Percentiles rank a stretch among this genome's conserved stretches.
Conservation (phyloP, 2,888 invertebrate genomes). For the Achlya flavicornis region DNA sequence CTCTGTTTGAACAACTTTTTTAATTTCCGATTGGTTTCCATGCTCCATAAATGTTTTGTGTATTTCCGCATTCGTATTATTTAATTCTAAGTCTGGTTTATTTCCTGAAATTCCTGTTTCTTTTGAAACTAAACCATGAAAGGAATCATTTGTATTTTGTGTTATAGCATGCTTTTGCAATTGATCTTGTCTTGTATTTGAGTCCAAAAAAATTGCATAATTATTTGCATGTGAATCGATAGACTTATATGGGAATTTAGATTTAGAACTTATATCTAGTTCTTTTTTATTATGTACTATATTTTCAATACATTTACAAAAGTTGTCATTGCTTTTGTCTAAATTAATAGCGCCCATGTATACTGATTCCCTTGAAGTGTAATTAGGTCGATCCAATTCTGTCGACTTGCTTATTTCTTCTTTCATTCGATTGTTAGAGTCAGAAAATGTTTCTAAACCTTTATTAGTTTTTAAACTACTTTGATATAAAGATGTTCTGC, state of each 20-base stretch:
- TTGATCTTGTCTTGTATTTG: constrained; percentile 19
- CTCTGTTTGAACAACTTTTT: constrained; percentile 30
- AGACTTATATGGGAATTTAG: constrained; percentile 35
- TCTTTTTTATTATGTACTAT: constrained; percentile 18
- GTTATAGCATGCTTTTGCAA: constrained; percentile 18
- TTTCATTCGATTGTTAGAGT: background rate
- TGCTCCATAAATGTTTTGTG: constrained; percentile 18
- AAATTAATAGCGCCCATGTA: constrained; percentile 66
- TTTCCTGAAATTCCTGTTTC: constrained; percentile 14
- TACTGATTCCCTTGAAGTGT: constrained; percentile 53
- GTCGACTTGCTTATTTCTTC: background rate
- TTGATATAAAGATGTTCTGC: background rate
- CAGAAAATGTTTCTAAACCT: background rate
- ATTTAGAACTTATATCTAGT: constrained; percentile 18
- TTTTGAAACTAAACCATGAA: background rate
- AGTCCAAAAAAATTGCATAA: constrained; percentile 29
- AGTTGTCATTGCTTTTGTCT: constrained; percentile 61
- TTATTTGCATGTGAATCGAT: constrained; percentile 40
- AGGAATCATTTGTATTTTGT: constrained; percentile 1
- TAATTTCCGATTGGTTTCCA: constrained; percentile 22
- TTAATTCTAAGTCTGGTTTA: constrained; percentile 10
- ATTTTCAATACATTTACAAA: constrained; percentile 42
- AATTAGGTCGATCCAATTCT: constrained; percentile 23
- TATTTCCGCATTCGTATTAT: constrained; percentile 15
- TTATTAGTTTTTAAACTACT: constrained; percentile 5